phyloP scores from a whole-genome alignment of 1,140 invertebrate species.

The Melipona quadrifasciata region DNA sequence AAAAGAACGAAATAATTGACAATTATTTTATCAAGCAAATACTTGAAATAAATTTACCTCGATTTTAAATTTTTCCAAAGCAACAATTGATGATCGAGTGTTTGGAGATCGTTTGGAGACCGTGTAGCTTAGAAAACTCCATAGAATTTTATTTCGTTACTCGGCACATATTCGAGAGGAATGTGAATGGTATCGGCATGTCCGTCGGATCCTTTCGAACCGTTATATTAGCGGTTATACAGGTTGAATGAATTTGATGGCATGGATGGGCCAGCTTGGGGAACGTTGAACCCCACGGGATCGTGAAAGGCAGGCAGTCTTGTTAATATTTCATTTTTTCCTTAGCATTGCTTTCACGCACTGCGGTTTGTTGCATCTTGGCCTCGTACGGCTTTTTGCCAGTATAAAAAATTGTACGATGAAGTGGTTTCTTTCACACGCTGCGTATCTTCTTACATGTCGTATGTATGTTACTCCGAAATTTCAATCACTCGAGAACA shows the following conservation, averaged over 20 bases:
- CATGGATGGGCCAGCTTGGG: conserved; percentile 47
- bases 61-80: not conserved
- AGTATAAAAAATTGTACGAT: not conserved
- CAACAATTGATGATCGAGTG: not conserved
- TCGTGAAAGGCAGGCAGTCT: conserved; percentile 67
- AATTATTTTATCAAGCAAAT: not conserved
- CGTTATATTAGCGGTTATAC: conserved; percentile 34
- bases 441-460: no score
- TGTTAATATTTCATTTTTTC: conserved; percentile 14
- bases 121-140: not conserved
- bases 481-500: not conserved
- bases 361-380: conserved; percentile 17
- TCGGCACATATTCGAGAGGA: not conserved
- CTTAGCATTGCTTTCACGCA: conserved; percentile 33
- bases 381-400: conserved; percentile 5
- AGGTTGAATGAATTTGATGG: conserved; percentile 24
- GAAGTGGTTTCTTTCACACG: not conserved
- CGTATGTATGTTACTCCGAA: not conserved
- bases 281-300: conserved; percentile 68
- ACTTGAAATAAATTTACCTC: not conserved
- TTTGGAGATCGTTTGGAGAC: not conserved
- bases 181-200: not conserved
- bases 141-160: not conserved
- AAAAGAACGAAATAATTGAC: not conserved
- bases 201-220: conserved; percentile 14